phyloP scores from a whole-genome alignment of 2,888 invertebrate genomes.

The Venusia cambrica region DNA sequence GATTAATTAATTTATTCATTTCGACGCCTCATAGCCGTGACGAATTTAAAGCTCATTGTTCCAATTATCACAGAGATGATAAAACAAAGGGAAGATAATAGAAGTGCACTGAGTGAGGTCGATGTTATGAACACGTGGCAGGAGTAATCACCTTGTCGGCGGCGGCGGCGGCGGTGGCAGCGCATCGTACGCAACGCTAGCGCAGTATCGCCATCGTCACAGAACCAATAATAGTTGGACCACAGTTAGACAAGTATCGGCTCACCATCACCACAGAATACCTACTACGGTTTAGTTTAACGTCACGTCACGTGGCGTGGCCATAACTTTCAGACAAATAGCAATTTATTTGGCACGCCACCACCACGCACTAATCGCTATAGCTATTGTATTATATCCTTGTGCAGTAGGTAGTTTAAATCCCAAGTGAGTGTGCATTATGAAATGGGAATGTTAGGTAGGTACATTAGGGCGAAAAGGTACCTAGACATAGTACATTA shows the following conservation, averaged over 20 bases:
- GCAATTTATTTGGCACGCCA: slow-evolving; percentile 39
- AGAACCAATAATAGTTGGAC: slow-evolving; percentile 18
- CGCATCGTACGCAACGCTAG: slow-evolving; percentile 17
- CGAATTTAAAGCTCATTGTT: slow-evolving; percentile 33
- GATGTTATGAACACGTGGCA: slow-evolving; percentile 49
- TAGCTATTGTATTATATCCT: no score
- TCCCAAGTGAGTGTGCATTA: slow-evolving; percentile 7
- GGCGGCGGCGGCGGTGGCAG: no score
- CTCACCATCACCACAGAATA: slow-evolving; percentile 10
- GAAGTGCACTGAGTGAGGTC: slow-evolving; percentile 43
- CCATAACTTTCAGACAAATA: slow-evolving; percentile 32
- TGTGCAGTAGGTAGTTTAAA: no score
- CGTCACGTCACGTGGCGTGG: slow-evolving; percentile 38
- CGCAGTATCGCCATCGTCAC: slow-evolving; percentile 12
- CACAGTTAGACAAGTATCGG: slow-evolving; percentile 10
- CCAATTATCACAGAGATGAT: slow-evolving; percentile 26
- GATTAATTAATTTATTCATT: slow-evolving; percentile 1
- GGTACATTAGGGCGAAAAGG: no score
- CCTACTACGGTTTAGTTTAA: slow-evolving; percentile 16
- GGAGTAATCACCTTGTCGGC: slow-evolving; percentile 26
- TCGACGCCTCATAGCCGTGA: slow-evolving; percentile 12
- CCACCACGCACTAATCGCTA: no score
- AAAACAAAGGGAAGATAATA: slow-evolving; percentile 41
- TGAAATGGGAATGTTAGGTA: slow-evolving; percentile 7
- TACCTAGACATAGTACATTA: no score